Percentiles rank a stretch among this genome's conserved stretches.
Evolutionary conservation across 30 jellyfish, hydroid and myxozoan genomes (phyloP).

Genomic region (Hydractinia symbiolongicarpus): DNA sequence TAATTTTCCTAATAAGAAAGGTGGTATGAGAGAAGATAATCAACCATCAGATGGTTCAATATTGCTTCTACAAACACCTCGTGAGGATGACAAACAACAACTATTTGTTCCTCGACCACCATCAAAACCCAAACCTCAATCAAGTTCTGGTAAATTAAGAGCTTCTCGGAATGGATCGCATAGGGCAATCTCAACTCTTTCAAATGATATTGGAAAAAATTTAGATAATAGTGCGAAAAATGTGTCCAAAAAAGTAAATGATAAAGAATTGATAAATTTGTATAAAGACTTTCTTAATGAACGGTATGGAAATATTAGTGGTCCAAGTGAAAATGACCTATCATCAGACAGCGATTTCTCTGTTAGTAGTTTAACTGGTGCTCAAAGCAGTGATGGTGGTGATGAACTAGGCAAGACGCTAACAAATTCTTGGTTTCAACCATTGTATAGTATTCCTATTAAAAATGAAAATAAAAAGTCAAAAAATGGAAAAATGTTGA

Average conservation of each 20-base stretch:
- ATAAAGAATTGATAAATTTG: conserved; percentile 12
- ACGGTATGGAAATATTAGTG: conserved; percentile 1
- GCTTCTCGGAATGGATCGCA: not conserved
- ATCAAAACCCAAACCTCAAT: conserved; percentile 9
- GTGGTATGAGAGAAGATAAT: not conserved
- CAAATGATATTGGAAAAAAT: not conserved
- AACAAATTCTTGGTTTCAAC: conserved; percentile 25
- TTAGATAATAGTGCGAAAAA: not conserved
- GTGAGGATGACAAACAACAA: not conserved
- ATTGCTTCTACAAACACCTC: not conserved
- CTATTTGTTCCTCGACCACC: conserved; percentile 33
- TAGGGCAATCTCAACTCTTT: too few species aligned
- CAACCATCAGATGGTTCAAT: not conserved
- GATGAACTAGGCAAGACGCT: not conserved
- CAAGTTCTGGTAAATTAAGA: not conserved
- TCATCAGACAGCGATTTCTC: conserved; percentile 34
- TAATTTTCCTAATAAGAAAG: not conserved
- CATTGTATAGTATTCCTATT: conserved; percentile 74
- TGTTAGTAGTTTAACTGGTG: conserved; percentile 53
- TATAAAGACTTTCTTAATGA: conserved; percentile 29
- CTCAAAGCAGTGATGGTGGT: conserved; percentile 47
- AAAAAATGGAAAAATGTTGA: not conserved
- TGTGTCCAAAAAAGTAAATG: not conserved
- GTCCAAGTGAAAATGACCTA: not conserved
- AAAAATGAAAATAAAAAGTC: not conserved